Base-by-base conservation (phyloP, 2,797 vertebrate species). In the Chaetodon trifasciatus region DNA sequence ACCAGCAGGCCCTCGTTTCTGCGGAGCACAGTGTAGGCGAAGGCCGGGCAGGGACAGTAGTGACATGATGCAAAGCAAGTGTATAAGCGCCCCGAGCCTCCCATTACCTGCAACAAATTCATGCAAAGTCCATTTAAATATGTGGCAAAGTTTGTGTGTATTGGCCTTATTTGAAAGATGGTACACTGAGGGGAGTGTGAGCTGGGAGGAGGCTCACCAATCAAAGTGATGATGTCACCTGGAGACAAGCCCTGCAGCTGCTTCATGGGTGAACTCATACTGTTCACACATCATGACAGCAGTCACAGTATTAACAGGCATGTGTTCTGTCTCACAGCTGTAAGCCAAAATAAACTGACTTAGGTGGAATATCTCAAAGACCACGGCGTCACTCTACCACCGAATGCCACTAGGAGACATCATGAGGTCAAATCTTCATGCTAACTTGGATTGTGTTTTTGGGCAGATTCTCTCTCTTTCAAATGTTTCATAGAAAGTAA, bases 31-130 rank as follows among this genome's bases (percentile, higher is more conserved):
- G 94, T 93, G 90, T 97, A 98, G 6, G 94, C 92, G 61, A 99
- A 99, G 4, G 98, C 97, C 0, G 96, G 98, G 53, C 98, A 99
- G 0, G 97, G 96, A 78, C 98, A 99, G 92, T 96, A 98, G 86
- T 98, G 98, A 86, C 98, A 98, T 84, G 96, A 96, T n/a, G 95
- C 88, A 61, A 97, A 96, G 88, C 98, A 99, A 1, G 91, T 96
- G 90, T 99, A 99, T 62, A 94, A 86, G 24, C 92, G 96, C 0
- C 97, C 97, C 0, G 98, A 98, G 70, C 94, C 96, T 67, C 98
- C 98, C 0, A 92, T 87, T 7, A 99, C 97, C 98, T 99, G 90
- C 46, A 81, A 76, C 28, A 84, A 15, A 92, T 42, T 50, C 8
- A 89, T 39, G 57, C 35, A 79, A 72, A 82, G 19, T 3, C 61